phyloP scores from a whole-genome alignment of 53 echinoderm and acorn worm genomes.

The Astropecten irregularis region DNA sequence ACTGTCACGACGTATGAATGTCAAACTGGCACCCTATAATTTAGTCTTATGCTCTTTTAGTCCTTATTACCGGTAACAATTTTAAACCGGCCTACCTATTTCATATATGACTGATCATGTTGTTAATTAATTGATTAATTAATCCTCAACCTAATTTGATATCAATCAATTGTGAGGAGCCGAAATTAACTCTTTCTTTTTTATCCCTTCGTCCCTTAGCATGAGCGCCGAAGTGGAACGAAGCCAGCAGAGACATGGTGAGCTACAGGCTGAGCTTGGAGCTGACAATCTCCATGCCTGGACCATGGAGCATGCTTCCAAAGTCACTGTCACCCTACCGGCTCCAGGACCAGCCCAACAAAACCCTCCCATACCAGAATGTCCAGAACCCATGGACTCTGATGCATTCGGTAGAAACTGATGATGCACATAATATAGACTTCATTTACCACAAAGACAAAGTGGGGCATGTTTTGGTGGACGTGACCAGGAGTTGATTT shows the following conservation, averaged over 20 bases:
- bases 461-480: no score
- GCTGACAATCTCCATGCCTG: slow-evolving; percentile 76
- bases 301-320: slow-evolving; percentile 86
- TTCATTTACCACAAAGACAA: no score
- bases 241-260: slow-evolving; percentile 65
- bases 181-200: not conserved
- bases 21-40: not conserved
- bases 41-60: not conserved
- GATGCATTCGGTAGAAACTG: no score
- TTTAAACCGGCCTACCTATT: no score
- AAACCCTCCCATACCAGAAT: slow-evolving; percentile 5
- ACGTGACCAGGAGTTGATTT: no score
- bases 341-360: not conserved
- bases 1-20: not conserved
- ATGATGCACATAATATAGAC: no score
- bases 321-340: slow-evolving; percentile 63
- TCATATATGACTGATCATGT: not conserved
- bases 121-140: no score
- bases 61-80: no score
- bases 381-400: slow-evolving; percentile 6
- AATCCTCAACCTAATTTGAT: not conserved
- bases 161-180: not conserved
- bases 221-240: slow-evolving; percentile 82
- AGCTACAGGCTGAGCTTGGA: slow-evolving; percentile 84
- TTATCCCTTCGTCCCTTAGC: slow-evolving; percentile 32